These are phyloP conservation scores for Ornithoptera priamus DNA, from an alignment of 2,888 invertebrate species.

Conservation along the genomic window DNA sequence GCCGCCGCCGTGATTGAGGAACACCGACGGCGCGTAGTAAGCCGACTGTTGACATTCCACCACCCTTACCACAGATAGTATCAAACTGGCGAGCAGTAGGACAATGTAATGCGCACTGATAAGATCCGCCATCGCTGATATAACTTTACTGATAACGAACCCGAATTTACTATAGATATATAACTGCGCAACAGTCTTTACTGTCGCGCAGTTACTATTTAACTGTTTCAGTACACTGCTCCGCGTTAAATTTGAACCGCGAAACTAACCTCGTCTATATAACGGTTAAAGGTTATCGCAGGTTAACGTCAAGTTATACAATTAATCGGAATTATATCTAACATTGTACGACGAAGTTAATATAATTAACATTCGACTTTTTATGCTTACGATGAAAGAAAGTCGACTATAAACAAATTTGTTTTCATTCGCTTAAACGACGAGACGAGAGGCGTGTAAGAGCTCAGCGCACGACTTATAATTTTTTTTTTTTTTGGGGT, in stretches of 20 bases:
- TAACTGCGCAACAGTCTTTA: too few relatives aligned
- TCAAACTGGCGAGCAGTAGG: neutral
- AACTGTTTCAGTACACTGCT: neutral
- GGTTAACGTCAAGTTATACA: neutral
- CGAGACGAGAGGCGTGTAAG: too few relatives aligned
- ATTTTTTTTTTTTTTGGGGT: too few relatives aligned
- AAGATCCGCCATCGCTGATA: neutral
- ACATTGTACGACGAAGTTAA: too few relatives aligned
- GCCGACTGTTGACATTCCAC: slow-evolving; percentile 6
- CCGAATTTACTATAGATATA: too few relatives aligned
- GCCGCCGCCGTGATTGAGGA: slow-evolving; percentile 53
- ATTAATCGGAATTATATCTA: too few relatives aligned
- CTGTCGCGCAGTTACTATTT: neutral
- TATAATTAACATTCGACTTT: too few relatives aligned
- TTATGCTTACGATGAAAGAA: too few relatives aligned
- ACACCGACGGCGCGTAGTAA: slow-evolving; percentile 48
- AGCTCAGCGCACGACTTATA: too few relatives aligned
- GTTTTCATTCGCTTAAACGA: too few relatives aligned
- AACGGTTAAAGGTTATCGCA: slow-evolving; percentile 1
- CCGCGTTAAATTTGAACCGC: neutral
- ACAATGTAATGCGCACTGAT: neutral
- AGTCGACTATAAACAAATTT: too few relatives aligned
- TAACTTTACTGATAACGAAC: neutral
- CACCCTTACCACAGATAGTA: neutral
- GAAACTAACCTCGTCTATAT: neutral